Percentiles rank a stretch among this genome's conserved stretches.
Conservation (phyloP, 92 coral and sea anemone species). For the Isaurus tuberculatus region DNA sequence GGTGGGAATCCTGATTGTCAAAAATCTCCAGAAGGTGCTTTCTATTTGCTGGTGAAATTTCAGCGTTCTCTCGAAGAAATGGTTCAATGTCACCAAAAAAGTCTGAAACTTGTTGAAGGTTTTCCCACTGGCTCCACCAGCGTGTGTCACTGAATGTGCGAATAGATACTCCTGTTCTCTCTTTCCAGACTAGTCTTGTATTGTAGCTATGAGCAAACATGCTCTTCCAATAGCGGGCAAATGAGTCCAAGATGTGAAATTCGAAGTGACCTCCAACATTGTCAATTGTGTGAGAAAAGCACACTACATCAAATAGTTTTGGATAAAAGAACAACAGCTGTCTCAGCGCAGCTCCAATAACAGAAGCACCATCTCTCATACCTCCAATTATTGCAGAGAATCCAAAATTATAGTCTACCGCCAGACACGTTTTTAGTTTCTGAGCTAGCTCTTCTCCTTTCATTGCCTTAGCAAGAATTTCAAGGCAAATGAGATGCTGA, state of each 20-base stretch:
- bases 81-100: constrained; percentile 45
- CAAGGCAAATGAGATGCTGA: constrained; percentile 59
- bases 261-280: constrained; percentile 47
- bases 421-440: constrained; percentile 50
- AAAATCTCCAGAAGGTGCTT: constrained; percentile 34
- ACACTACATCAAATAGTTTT: constrained; percentile 58
- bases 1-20: constrained; percentile 24
- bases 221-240: constrained; percentile 37
- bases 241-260: constrained; percentile 26
- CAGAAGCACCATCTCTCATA: constrained; percentile 60
- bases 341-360: constrained; percentile 58
- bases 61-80: constrained; percentile 35
- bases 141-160: constrained; percentile 29
- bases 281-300: constrained; percentile 1
- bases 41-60: constrained; percentile 43
- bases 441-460: constrained; percentile 66
- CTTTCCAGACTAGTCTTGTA: constrained; percentile 40
- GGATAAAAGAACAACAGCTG: constrained; percentile 58
- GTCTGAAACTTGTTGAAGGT: constrained; percentile 31
- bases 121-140: constrained; percentile 58
- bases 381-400: constrained; percentile 38
- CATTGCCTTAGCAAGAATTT: constrained; percentile 57
- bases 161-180: constrained; percentile 38
- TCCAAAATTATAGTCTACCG: constrained; percentile 55
- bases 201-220: constrained; percentile 46